phyloP scores from a whole-genome alignment of 2,113 vertebrate genomes.

The Halcyon malimbica region DNA sequence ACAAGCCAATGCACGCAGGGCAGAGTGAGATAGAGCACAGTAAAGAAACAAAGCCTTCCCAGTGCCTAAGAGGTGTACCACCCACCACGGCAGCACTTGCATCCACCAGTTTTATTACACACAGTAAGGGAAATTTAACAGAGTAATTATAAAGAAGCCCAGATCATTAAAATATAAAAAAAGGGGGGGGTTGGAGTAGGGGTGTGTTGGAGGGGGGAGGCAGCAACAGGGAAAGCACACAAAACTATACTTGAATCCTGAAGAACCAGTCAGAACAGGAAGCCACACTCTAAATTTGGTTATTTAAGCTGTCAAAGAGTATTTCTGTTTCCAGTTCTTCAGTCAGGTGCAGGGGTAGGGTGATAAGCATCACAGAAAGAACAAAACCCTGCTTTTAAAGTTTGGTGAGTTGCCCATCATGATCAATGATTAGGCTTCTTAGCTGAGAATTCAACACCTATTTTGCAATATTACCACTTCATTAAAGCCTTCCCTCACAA shows the following conservation, averaged over 20 bases:
- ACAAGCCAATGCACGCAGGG: conserved; percentile 32
- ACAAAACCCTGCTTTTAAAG: conserved; percentile 39
- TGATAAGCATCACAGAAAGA: conserved; percentile 51
- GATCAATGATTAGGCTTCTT: conserved; percentile 37
- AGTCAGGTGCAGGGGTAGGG: background rate
- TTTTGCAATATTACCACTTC: conserved; percentile 58
- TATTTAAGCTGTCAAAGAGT: conserved; percentile 63
- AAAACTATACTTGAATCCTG: conserved; percentile 48
- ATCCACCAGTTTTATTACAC: background rate
- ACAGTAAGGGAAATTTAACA: background rate
- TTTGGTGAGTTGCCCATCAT: conserved; percentile 45
- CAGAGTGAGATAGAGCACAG: background rate
- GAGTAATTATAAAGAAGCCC: conserved; percentile 14
- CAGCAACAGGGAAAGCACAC: conserved; percentile 36
- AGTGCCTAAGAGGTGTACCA: conserved; percentile 24
- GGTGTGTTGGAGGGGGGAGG: background rate
- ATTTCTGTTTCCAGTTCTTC: conserved; percentile 58
- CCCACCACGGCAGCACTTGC: conserved; percentile 2
- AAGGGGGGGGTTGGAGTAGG: background rate
- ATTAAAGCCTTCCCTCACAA: conserved; percentile 39
- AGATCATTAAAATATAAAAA: background rate
- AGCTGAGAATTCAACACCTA: conserved; percentile 42
- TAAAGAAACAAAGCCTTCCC: background rate
- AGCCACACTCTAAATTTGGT: conserved; percentile 57
- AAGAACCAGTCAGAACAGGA: conserved; percentile 68